Evolutionary conservation across 2,888 invertebrate species (phyloP).

Genomic region (Schizaphis graminum): DNA sequence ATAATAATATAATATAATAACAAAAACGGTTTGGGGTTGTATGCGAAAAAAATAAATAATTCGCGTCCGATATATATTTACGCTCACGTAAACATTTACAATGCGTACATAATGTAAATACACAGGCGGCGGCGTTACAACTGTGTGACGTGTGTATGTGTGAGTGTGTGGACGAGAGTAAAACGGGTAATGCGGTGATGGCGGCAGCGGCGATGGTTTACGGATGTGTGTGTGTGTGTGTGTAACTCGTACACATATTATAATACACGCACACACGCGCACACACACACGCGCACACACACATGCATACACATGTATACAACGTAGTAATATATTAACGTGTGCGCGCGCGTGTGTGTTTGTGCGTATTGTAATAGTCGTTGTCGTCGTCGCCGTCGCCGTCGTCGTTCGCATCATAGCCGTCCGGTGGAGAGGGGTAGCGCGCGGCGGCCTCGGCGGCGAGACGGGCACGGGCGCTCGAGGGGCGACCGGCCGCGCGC

Average conservation of each 20-base stretch:
- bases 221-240: neutral
- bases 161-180: neutral
- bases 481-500: constrained; percentile 25
- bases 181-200: neutral
- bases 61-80: constrained; percentile 50
- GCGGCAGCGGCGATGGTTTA: neutral
- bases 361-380: constrained; percentile 21
- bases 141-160: constrained; percentile 25
- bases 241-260: neutral
- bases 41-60: constrained; percentile 9
- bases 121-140: constrained; percentile 23
- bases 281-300: neutral
- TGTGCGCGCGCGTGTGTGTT: neutral
- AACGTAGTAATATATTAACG: neutral
- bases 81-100: constrained; percentile 61
- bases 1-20: neutral
- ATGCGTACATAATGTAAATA: constrained; percentile 54
- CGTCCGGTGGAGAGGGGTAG: neutral
- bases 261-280: neutral
- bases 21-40: neutral
- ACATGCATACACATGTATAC: neutral
- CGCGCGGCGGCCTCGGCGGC: constrained; percentile 15
- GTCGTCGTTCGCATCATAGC: neutral
- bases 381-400: constrained; percentile 29
- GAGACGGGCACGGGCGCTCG: constrained; percentile 15